Evolutionary conservation across 2,113 vertebrate species (phyloP).

Genomic region (Nyctereutes procyonoides): DNA sequence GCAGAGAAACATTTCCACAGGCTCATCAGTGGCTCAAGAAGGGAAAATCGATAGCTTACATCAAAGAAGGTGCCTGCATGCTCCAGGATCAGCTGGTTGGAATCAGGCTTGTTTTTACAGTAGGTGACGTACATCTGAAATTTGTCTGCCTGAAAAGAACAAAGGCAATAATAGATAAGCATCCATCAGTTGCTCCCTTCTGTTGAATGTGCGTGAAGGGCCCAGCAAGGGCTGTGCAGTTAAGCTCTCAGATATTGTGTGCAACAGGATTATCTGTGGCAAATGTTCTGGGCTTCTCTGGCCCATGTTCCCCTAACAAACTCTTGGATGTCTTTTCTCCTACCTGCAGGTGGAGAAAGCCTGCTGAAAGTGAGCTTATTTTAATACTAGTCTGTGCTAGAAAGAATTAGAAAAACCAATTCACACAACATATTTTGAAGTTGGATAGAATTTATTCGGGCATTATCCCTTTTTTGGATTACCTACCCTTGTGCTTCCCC

Average conservation of each 20-base stretch:
- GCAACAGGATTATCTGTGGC: neutral
- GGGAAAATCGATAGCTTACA: constrained; percentile 87
- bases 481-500: neutral
- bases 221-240: neutral
- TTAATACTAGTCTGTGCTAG: neutral
- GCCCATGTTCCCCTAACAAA: neutral
- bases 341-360: neutral
- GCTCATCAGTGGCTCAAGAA: neutral
- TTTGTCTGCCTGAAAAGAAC: constrained; percentile 95
- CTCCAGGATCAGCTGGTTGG: constrained; percentile 98
- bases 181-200: neutral
- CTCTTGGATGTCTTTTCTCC: neutral
- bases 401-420: constrained; percentile 43
- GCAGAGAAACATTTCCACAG: neutral
- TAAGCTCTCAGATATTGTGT: neutral
- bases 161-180: constrained; percentile 64
- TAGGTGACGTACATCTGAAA: constrained; percentile 99
- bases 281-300: neutral
- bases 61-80: constrained; percentile 98
- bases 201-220: neutral
- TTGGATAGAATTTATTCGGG: neutral
- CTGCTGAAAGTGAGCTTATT: neutral
- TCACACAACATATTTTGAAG: neutral
- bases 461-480: neutral
- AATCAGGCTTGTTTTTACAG: constrained; percentile 99